Evolutionary conservation across 1,140 invertebrate genomes (phyloP).

Genomic region (Frieseomelitta varia): DNA sequence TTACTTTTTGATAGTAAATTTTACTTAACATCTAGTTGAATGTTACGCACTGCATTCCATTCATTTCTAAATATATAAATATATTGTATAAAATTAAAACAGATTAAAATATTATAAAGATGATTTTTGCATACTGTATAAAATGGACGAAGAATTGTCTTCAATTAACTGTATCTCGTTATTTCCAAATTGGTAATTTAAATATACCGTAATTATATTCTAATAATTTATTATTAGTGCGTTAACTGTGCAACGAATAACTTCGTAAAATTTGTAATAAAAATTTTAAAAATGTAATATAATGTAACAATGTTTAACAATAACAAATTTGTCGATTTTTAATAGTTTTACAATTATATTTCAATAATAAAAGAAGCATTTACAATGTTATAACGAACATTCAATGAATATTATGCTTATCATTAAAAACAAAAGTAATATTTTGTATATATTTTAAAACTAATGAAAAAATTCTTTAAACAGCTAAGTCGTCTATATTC

Average conservation of each 20-base stretch:
- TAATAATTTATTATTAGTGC: too few relatives aligned
- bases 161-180: neutral
- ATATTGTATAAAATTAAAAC: neutral
- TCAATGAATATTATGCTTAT: neutral
- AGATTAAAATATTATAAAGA: constrained; percentile 71
- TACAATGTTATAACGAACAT: neutral
- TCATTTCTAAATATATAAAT: too few relatives aligned
- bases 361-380: neutral
- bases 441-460: neutral
- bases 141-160: constrained; percentile 1
- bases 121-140: constrained; percentile 57
- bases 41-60: neutral
- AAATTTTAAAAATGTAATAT: neutral
- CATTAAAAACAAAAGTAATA: neutral
- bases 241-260: neutral
- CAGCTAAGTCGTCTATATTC: neutral
- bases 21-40: neutral
- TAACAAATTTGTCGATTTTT: neutral
- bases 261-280: neutral
- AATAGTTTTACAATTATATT: neutral
- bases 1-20: neutral
- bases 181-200: constrained; percentile 23
- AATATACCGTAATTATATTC: neutral
- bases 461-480: constrained; percentile 2
- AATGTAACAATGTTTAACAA: neutral